Conservation (phyloP, 1,140 invertebrate genomes). For the Meloidogyne hapla region DNA sequence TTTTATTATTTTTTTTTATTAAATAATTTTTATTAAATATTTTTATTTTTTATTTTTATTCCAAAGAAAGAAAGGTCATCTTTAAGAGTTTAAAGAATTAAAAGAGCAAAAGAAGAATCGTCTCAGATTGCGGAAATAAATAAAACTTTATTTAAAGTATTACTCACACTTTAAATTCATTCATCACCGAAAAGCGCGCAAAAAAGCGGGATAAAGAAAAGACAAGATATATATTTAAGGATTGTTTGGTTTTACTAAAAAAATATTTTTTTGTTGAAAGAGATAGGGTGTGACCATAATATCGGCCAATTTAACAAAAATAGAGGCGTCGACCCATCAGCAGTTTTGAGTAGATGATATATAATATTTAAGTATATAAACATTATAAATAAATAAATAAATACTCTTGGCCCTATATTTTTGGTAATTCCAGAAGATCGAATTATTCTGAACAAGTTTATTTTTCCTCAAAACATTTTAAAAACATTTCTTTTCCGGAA, state of each 20-base stretch:
- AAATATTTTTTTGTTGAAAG: background rate
- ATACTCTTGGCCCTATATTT: background rate
- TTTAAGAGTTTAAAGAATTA: background rate
- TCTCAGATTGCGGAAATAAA: background rate
- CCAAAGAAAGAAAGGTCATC: no score
- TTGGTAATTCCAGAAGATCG: background rate
- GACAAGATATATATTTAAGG: background rate
- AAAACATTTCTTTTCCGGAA: no score
- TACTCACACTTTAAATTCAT: background rate
- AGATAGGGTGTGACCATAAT: background rate
- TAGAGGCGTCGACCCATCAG: background rate
- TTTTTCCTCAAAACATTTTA: no score
- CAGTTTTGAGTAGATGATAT: background rate
- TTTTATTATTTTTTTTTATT: no score
- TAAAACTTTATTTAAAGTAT: background rate
- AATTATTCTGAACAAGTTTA: no score
- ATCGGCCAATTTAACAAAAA: background rate
- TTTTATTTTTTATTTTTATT: no score
- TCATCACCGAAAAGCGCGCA: background rate
- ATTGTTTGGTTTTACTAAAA: background rate
- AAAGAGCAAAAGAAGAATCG: background rate
- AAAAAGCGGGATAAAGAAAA: background rate
- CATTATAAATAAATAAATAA: background rate
- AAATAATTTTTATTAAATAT: no score
- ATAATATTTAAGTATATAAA: conserved; percentile 1